Percentiles rank a stretch among this genome's conserved stretches.
These are phyloP conservation scores for Meleagris gallopavo DNA, from an alignment of 2,113 vertebrate species.

Conservation along the genomic window DNA sequence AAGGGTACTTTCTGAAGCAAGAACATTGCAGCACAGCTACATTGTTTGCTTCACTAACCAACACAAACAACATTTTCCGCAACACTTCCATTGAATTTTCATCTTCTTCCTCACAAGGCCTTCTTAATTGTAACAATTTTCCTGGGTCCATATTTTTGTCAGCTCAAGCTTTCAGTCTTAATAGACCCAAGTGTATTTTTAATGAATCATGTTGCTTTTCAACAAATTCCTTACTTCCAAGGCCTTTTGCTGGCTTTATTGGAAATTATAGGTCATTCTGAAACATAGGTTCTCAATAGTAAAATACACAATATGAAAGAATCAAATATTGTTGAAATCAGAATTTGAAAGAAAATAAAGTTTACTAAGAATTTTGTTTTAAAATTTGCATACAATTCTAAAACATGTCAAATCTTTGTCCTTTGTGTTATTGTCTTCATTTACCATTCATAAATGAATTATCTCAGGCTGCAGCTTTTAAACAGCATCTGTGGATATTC, in stretches of 20 bases:
- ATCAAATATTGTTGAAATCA: neutral
- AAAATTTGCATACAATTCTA: neutral
- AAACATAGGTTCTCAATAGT: neutral
- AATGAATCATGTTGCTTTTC: constrained; percentile 11
- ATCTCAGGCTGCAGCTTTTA: neutral
- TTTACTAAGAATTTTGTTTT: neutral
- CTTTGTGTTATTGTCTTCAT: neutral
- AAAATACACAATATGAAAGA: neutral
- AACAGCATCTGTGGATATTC: neutral
- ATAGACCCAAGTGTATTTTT: neutral
- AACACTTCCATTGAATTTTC: neutral
- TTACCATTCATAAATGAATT: neutral
- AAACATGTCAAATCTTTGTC: neutral
- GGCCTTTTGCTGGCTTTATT: neutral
- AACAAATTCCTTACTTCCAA: neutral
- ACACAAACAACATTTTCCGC: neutral
- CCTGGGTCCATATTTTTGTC: constrained; percentile 33
- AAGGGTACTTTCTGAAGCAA: neutral
- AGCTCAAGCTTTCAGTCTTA: constrained; percentile 29
- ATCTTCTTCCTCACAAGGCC: neutral
- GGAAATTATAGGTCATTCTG: neutral
- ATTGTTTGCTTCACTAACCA: neutral
- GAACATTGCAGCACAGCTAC: neutral
- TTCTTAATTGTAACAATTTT: constrained; percentile 1
- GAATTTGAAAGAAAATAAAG: neutral